Evolutionary conservation across 2,797 vertebrate species (phyloP), one percentile per base, ranked within the genome.

Genomic region (Picus viridis): DNA sequence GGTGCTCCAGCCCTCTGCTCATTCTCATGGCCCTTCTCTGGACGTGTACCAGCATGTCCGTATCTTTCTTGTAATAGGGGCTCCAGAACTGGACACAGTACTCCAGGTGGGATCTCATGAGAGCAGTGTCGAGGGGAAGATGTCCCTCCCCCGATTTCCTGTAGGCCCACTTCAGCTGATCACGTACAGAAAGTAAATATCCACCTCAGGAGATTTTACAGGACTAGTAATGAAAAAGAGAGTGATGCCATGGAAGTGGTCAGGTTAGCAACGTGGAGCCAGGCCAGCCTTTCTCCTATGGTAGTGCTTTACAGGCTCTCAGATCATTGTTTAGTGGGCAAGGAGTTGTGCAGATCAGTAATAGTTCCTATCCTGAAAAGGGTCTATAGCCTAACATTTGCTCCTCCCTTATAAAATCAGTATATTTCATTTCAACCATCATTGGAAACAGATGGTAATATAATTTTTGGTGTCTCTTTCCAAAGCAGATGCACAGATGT

Each of bases 391-490:
- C 51, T 70, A 14, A 72, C 63, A 30, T 72, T 78, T 75, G 30
- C 19, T 92, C 26, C 45, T 76, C n/a, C 72, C 75, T 59, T 49
- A 34, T 62, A 72, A 90, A 89, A 68, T 62, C 83, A 65, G 45
- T 82, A 3, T 71, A 84, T 91, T 93, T 89, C 4, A 77, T 90
- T 78, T 87, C 58, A 77, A 2, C 67, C 65, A 49, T 47, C 41
- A 90, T 49, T 86, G 54, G 73, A 91, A 94, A 81, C 87, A 91
- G 88, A 93, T 88, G 87, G 71, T 29, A 73, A 79, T 93, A 63
- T 6, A 2, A 59, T 72, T 89, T 95, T 80, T 73, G 77, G 88
- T 89, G 81, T 71, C 58, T 80, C 59, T 19, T 86, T 85, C 65
- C 88, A 90, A 91, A 77, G 77, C 73, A 93, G 90, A 93, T 78